Conservation (phyloP, 2,113 vertebrate genomes). For the Catharus fuscescens region DNA sequence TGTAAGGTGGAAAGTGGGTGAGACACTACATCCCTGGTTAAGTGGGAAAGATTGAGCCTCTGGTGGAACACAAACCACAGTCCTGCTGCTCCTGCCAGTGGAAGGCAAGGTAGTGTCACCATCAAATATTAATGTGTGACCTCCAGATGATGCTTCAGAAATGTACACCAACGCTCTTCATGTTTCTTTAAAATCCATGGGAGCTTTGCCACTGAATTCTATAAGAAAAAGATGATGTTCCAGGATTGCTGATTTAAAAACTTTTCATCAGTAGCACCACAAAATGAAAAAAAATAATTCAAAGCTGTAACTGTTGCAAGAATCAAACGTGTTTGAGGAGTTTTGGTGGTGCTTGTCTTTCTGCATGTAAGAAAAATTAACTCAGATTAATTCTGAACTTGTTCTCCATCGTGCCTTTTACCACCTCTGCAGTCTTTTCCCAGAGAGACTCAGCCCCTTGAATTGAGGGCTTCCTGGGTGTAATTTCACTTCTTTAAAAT, state of each 20-base stretch:
- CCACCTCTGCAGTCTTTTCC: not conserved
- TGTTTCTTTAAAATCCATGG: not conserved
- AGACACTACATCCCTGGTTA: not conserved
- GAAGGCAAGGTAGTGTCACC: not conserved
- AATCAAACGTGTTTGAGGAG: not conserved
- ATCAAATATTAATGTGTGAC: conserved; percentile 21
- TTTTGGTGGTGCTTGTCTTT: not conserved
- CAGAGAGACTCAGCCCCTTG: not conserved
- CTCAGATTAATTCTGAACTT: not conserved
- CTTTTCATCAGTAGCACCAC: not conserved
- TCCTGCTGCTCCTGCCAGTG: not conserved
- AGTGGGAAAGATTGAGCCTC: not conserved
- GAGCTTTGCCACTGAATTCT: not conserved
- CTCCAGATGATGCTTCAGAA: conserved; percentile 1
- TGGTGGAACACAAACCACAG: not conserved
- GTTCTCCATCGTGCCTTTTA: not conserved
- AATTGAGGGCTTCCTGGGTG: not conserved
- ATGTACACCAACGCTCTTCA: not conserved
- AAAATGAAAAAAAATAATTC: not conserved
- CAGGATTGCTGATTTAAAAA: not conserved
- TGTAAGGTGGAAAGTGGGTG: not conserved
- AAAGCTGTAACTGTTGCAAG: not conserved
- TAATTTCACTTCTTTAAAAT: not conserved
- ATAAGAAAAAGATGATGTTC: not conserved
- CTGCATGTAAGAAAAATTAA: not conserved